Base-by-base conservation (phyloP, 1,140 invertebrate genomes). In the Drosophila prosaltans region DNA sequence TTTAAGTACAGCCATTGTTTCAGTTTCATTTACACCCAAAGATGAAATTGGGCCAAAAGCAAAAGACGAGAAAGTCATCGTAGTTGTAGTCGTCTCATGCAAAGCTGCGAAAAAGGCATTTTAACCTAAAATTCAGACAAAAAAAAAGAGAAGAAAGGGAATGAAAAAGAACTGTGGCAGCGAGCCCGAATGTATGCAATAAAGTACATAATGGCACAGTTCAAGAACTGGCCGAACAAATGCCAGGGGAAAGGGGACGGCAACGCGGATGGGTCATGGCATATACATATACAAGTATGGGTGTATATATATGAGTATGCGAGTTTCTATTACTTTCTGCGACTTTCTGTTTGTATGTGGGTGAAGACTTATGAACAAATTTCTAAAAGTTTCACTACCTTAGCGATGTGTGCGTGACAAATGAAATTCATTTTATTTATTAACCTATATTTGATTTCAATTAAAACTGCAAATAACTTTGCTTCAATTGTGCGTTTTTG, bases 181-280 rank as follows among this genome's bases (percentile, higher is more conserved):
- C 68, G 75, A 80, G 80, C 84, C 84, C 80, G 84, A 86, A 89
- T 86, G 83, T 86, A 83, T 86, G 83, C 83, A 88, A 86, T 86
- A 86, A 86, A 86, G 83, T 86, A 88, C 80, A 86, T 89, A 86
- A 86, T 86, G 83, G 83, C 83, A 84, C 65, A 86, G 83, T 86
- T 86, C 83, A 86, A 86, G 80, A 89, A 89, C 73, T 86, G 83
- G 76, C 58, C 75, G 43, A 67, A 48, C 76, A 57, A 63, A 74
- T 61, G 41, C 32, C n/a, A 69, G 48, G 21, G 10, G 61, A 16
- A 28, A 6, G 6, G 60, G 60, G 30, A 45, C 5, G 40, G 3
- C 40, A 39, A n/a, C 5, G 30, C 1, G 54, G 45, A 39, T 28
- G 24, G 65, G 32, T 16, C n/a, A 36, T n/a, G 41, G 45, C 45